phyloP scores from a whole-genome alignment of 2,113 vertebrate genomes.

The Chaetura pelagica region DNA sequence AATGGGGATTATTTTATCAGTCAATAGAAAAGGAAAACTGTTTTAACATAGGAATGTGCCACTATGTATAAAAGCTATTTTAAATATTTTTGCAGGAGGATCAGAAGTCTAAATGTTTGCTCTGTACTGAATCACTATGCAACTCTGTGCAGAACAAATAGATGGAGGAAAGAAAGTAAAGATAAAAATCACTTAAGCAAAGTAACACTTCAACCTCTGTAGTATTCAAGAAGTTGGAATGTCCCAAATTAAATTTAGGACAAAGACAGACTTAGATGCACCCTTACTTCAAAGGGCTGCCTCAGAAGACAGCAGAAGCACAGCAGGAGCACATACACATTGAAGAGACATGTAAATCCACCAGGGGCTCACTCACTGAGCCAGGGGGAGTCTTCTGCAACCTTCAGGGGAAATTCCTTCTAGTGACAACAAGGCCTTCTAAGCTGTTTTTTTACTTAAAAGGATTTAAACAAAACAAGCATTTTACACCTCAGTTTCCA shows the following conservation, averaged over 20 bases:
- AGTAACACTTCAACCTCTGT: neutral
- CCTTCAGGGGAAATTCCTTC: neutral
- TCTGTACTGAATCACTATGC: neutral
- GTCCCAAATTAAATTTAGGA: neutral
- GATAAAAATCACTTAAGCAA: neutral
- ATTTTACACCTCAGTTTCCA: neutral
- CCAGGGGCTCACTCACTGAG: neutral
- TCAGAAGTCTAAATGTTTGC: neutral
- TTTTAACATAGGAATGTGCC: neutral
- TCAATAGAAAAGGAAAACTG: neutral
- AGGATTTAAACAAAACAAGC: neutral
- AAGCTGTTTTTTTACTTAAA: neutral
- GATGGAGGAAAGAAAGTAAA: neutral
- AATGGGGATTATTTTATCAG: constrained; percentile 10
- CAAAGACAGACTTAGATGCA: neutral
- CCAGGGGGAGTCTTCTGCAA: neutral
- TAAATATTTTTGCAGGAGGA: constrained; percentile 18
- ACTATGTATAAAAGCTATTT: constrained; percentile 14
- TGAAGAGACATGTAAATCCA: neutral
- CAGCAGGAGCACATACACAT: neutral
- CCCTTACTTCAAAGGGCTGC: neutral
- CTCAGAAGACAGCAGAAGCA: neutral
- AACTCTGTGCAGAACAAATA: neutral
- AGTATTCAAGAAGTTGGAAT: neutral
- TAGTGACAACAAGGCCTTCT: neutral